Base-by-base conservation (phyloP, 1,140 invertebrate genomes). In the Hypsibius dujardini region DNA sequence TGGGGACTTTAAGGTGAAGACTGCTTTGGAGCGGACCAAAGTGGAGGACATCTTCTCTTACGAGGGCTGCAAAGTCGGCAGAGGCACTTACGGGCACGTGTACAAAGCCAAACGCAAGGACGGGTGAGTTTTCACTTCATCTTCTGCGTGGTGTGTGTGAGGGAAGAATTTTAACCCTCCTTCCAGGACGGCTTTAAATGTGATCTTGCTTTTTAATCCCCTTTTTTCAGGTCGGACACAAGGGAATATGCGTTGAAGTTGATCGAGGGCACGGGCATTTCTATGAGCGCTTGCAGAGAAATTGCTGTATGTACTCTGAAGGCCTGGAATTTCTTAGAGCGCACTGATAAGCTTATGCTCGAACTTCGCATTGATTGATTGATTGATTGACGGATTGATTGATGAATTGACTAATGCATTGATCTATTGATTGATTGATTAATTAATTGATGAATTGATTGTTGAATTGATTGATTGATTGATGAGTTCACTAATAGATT, bases 81-180 rank as follows among this genome's bases (percentile, higher is more conserved):
- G 83, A 72, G 83, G 83, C 70, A 84, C 83, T 28, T 84, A 84
- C 76, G 83, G 83, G 1, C 82, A 83, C 75, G 83, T 84, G 2
- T 84, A 82, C 74, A 84, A 84, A 75, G 83, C 83, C 1, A 81
- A 78, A 71, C 76, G 78, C 59, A 83, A 82, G 75, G 75, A 78
- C 59, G 76, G 76, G 62, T 67, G n/a, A 7, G 50, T 56, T 56
- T 56, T 12, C 28, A 28, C 28, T 28, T 28, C 28, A 28, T 28
- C 28, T 28, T 28, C 28, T 28, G 28, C 28, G 28, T 56, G 7
- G 50, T 56, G 7, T 56, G 7, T n/a, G 28, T 28, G 28, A 28
- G 0, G 0, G 28, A 28, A 28, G 28, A 28, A 28, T 28, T 28
- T 28, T 28, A 28, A 28, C 28, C 28, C 28, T 28, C 28, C 50